A percentile compares a stretch with the other conserved stretches of the same genome.
Conservation (phyloP, 2,888 invertebrate genomes). For the Apamea crenata region DNA sequence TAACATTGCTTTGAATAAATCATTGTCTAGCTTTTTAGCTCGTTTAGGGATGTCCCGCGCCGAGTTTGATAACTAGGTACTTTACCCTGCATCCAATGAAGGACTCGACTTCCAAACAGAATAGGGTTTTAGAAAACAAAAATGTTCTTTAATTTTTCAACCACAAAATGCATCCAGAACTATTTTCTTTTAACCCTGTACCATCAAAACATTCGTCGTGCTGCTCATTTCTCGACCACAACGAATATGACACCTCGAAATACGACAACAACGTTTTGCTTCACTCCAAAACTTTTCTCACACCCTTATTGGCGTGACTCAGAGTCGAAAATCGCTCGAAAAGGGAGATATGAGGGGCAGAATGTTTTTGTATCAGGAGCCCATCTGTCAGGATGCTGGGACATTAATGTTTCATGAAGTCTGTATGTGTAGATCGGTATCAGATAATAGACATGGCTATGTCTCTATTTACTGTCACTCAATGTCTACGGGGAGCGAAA, state of each 20-base stretch:
- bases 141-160: not conserved
- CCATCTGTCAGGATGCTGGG: constrained; percentile 83
- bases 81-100: not conserved
- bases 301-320: not conserved
- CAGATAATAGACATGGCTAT: constrained; percentile 88
- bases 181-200: constrained; percentile 26
- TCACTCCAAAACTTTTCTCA: constrained; percentile 13
- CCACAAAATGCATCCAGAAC: not conserved
- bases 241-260: constrained; percentile 77
- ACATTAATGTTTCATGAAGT: constrained; percentile 88
- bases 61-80: not conserved
- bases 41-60: constrained; percentile 12
- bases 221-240: constrained; percentile 71
- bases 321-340: constrained; percentile 65
- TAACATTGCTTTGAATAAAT: constrained; percentile 56
- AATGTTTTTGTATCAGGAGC: constrained; percentile 80
- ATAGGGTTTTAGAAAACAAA: not conserved
- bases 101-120: no score
- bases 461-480: constrained; percentile 82
- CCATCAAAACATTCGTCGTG: constrained; percentile 55
- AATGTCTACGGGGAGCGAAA: constrained; percentile 77
- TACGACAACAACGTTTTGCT: constrained; percentile 37
- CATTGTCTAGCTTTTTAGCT: constrained; percentile 29
- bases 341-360: constrained; percentile 60
- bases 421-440: constrained; percentile 84